Base-by-base conservation (phyloP, 2,113 vertebrate genomes). In the Hylia prasina region DNA sequence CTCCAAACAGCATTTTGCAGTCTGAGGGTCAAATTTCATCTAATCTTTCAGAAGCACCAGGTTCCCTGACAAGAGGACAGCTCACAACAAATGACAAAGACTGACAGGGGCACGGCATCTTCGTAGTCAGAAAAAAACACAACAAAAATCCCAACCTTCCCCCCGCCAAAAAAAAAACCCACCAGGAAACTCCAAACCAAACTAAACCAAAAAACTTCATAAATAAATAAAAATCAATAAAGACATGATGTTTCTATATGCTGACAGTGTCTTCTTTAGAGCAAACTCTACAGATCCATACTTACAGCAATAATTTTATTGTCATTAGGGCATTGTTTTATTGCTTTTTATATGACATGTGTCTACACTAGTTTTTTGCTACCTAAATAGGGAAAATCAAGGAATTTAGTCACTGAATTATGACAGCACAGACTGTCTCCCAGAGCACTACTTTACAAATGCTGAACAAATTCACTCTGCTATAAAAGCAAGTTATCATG, bases 321-420 rank as follows among this genome's bases (percentile, higher is more conserved):
- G 18, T 63, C 35, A 35, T 44, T 42, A 70, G 14, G 51, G 22
- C 15, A 18, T 50, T 45, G 6, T 37, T 92, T 82, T 28, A 35
- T 31, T 80, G 20, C 1, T 70, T 85, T 72, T 9, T 40, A 9
- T 50, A 15, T 50, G 31, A 48, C 33, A 8, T 0, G 0, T 80
- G 30, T 42, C 15, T 87, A 33, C 30, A 72, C 14, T 25, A 23
- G 33, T 7, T 72, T 81, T 92, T 94, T 95, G 33, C 51, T 87
- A 82, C 25, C 47, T 40, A 93, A 22, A 60, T 73, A 92, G 81
- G 82, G 57, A 82, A 94, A 97, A 92, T 70, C 15, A 84, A 89
- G 25, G 42, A 88, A 93, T 64, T 79, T 68, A 42, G 28, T 64
- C 84, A 72, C 45, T 93, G 84, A 95, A 89, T 89, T 84, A 68